phyloP scores from a whole-genome alignment of 30 jellyfish, hydroid and myxozoan species.

The Turritopsis dohrnii region DNA sequence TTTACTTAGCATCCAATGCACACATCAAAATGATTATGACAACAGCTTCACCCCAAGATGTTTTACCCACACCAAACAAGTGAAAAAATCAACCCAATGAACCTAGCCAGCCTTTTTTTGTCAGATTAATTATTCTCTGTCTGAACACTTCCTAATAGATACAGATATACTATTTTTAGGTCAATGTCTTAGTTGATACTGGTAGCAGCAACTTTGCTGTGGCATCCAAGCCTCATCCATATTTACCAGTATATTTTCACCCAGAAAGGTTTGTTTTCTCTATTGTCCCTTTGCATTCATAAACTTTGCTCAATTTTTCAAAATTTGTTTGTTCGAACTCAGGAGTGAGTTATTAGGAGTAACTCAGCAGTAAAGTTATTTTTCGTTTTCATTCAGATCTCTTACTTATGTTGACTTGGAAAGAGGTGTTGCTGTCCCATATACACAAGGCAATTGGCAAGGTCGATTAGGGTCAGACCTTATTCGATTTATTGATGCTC shows the following conservation, averaged over 20 bases:
- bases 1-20: too few relatives aligned
- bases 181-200: conserved; percentile 93
- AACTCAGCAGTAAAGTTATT: background rate
- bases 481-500: conserved; percentile 77
- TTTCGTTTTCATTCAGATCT: conserved; percentile 43
- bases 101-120: too few relatives aligned
- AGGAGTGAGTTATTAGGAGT: too few relatives aligned
- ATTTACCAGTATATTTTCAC: conserved; percentile 69
- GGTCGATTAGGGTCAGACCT: conserved; percentile 93
- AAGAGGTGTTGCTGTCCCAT: conserved; percentile 98
- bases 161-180: conserved; percentile 29
- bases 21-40: too few relatives aligned
- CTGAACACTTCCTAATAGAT: too few relatives aligned
- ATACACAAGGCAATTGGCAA: conserved; percentile 99
- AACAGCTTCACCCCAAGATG: too few relatives aligned
- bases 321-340: too few relatives aligned
- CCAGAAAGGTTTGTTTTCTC: conserved; percentile 59
- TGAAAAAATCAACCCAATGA: too few relatives aligned
- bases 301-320: background rate
- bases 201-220: conserved; percentile 99
- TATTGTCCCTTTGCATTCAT: background rate
- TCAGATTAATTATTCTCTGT: too few relatives aligned
- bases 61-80: too few relatives aligned
- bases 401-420: conserved; percentile 71
- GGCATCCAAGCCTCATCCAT: conserved; percentile 87